Conservation (phyloP, 2,888 invertebrate genomes). For the Oligia strigilis region DNA sequence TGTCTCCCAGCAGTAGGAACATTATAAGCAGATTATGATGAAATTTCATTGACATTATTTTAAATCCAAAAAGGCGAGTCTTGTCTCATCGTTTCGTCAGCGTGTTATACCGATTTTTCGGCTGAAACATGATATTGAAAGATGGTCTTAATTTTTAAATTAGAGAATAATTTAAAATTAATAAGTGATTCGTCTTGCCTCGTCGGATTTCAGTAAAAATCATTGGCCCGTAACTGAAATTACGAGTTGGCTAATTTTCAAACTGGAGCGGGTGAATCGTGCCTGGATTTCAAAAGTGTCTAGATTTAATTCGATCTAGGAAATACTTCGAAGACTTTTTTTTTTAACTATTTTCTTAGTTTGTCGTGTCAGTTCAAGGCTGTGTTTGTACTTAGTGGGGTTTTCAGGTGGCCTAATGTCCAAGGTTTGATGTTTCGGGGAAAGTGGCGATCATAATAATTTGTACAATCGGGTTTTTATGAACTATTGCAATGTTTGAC, state of each 20-base stretch:
- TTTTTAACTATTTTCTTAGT: background rate
- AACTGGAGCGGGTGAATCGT: constrained; percentile 24
- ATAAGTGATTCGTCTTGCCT: background rate
- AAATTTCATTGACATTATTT: background rate
- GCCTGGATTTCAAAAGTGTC: constrained; percentile 43
- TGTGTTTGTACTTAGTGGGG: background rate
- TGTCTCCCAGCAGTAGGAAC: background rate
- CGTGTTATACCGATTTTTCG: background rate
- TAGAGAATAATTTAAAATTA: constrained; percentile 4
- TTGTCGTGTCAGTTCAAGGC: constrained; percentile 51
- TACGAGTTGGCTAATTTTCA: constrained; percentile 32
- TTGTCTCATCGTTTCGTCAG: background rate
- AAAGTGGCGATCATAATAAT: constrained; percentile 37
- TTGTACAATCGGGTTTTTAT: constrained; percentile 33
- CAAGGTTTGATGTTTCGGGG: constrained; percentile 49
- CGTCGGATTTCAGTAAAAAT: constrained; percentile 10
- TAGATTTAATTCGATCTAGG: constrained; percentile 19
- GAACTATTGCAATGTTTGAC: constrained; percentile 41
- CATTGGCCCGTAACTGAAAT: constrained; percentile 30
- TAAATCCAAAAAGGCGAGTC: background rate
- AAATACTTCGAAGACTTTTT: background rate
- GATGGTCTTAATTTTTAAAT: constrained; percentile 14
- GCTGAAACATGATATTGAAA: background rate
- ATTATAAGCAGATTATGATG: background rate
- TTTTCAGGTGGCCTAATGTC: constrained; percentile 25